A percentile compares a stretch with the other conserved stretches of the same genome.
phyloP scores from a whole-genome alignment of 2,113 vertebrate species.

The Hippocampus mohnikei region DNA sequence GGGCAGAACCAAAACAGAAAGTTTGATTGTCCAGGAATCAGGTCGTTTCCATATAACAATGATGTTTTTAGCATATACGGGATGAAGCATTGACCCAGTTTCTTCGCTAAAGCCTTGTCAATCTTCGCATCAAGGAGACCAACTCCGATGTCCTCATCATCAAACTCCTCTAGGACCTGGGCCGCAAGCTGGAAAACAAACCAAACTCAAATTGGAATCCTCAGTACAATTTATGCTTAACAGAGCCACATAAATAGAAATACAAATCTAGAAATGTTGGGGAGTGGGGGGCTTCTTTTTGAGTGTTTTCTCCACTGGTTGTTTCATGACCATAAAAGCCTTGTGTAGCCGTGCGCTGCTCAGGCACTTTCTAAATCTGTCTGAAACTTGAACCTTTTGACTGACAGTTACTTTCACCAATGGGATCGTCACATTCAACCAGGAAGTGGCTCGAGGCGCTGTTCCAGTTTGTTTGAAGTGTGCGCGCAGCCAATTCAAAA shows the following conservation, averaged over 20 bases:
- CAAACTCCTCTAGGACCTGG: constrained; percentile 85
- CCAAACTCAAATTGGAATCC: constrained; percentile 8
- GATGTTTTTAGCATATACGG: not conserved
- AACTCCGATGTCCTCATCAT: constrained; percentile 84
- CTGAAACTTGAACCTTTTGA: constrained; percentile 70
- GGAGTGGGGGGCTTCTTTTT: not conserved
- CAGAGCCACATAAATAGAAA: not conserved
- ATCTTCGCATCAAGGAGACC: constrained; percentile 83
- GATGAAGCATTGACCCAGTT: constrained; percentile 73
- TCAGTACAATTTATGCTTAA: not conserved
- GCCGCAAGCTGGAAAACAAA: constrained; percentile 79
- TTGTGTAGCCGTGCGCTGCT: constrained; percentile 57
- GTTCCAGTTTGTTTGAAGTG: constrained; percentile 32
- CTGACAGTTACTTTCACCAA: constrained; percentile 62
- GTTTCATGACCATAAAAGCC: constrained; percentile 72
- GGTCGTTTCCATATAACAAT: not conserved
- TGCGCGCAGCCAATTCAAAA: constrained; percentile 2
- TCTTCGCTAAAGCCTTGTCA: constrained; percentile 82
- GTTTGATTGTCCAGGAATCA: not conserved
- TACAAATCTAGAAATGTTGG: too few relatives aligned
- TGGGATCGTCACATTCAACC: constrained; percentile 16
- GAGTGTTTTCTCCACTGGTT: constrained; percentile 13
- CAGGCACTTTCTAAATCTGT: constrained; percentile 74
- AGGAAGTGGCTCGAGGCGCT: constrained; percentile 42
- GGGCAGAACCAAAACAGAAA: not conserved